Conservation (phyloP, 2,888 invertebrate species). For the Dascillus cervinus region DNA sequence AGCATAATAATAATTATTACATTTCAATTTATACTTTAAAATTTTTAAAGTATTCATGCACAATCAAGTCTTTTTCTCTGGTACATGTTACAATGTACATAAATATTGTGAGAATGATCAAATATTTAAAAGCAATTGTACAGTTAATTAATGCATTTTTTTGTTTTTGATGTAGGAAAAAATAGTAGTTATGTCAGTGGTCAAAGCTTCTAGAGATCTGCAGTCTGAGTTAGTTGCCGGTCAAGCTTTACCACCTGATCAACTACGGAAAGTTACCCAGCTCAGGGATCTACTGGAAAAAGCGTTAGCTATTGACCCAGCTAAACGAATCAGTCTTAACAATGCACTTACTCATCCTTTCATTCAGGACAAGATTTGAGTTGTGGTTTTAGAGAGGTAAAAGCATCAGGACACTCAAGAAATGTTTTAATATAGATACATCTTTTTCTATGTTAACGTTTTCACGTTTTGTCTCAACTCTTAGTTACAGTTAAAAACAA, state of each 20-base stretch:
- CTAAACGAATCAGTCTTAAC: constrained; percentile 88
- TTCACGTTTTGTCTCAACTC: too few relatives aligned
- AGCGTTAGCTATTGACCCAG: constrained; percentile 85
- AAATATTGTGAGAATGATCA: too few relatives aligned
- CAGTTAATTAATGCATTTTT: constrained; percentile 1
- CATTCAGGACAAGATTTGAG: constrained; percentile 85
- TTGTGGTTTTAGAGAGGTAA: constrained; percentile 27
- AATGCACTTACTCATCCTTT: constrained; percentile 92
- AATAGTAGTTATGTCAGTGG: constrained; percentile 87
- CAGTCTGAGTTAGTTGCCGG: constrained; percentile 82
- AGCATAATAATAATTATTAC: too few relatives aligned
- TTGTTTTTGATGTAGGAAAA: constrained; percentile 74
- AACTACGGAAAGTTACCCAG: constrained; percentile 85
- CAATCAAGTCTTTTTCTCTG: too few relatives aligned
- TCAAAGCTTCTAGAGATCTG: constrained; percentile 79
- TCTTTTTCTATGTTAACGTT: too few relatives aligned
- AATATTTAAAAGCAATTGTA: too few relatives aligned
- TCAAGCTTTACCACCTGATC: constrained; percentile 80
- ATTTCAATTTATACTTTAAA: too few relatives aligned
- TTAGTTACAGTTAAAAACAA: too few relatives aligned
- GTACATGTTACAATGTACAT: too few relatives aligned
- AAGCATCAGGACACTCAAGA: constrained; percentile 19
- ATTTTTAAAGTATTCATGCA: too few relatives aligned
- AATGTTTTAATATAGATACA: too few relatives aligned
- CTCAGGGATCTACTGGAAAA: constrained; percentile 88